phyloP scores from a whole-genome alignment of 2,888 invertebrate genomes.

The Ormyrus nitidulus region DNA sequence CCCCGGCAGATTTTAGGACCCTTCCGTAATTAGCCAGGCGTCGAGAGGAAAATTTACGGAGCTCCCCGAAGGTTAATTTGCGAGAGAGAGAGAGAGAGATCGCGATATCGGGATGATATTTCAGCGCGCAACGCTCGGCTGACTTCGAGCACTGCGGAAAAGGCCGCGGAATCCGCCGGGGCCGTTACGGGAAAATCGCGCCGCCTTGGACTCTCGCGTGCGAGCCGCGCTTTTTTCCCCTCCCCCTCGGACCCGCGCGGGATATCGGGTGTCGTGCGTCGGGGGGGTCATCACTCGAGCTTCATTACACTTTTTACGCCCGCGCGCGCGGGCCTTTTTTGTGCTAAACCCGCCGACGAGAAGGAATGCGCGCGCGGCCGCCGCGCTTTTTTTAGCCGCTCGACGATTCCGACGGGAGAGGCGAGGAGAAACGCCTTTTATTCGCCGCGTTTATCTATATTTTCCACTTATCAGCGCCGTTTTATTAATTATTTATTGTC shows the following conservation, averaged over 20 bases:
- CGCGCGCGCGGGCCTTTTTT: neutral
- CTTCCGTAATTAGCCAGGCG: constrained; percentile 38
- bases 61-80: constrained; percentile 24
- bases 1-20: constrained; percentile 36
- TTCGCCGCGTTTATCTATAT: too few relatives aligned
- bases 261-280: constrained; percentile 12
- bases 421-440: too few relatives aligned
- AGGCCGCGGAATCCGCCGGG: constrained; percentile 25
- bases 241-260: neutral
- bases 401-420: too few relatives aligned
- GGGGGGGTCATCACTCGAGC: constrained; percentile 1
- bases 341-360: too few relatives aligned
- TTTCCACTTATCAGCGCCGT: too few relatives aligned
- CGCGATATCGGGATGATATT: constrained; percentile 48
- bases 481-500: too few relatives aligned
- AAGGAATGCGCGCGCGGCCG: too few relatives aligned
- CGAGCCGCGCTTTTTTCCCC: neutral
- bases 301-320: constrained; percentile 20
- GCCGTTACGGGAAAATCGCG: neutral
- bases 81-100: neutral
- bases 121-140: constrained; percentile 32
- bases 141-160: neutral
- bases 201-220: neutral
- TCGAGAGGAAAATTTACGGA: constrained; percentile 42
- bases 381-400: too few relatives aligned